phyloP scores from a whole-genome alignment of 2,888 invertebrate genomes.

The Nephrotoma appendiculata region DNA sequence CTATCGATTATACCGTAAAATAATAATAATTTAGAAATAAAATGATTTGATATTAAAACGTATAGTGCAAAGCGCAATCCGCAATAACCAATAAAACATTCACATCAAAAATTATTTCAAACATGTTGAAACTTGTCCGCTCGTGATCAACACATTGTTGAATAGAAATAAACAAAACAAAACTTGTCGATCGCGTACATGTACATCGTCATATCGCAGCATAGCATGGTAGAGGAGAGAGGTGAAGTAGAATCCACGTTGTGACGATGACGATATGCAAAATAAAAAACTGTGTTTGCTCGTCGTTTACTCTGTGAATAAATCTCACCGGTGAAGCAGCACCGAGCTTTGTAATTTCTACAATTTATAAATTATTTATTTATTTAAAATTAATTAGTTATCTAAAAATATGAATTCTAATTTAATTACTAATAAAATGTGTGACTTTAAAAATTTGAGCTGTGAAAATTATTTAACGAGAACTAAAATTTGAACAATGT shows the following conservation, averaged over 20 bases:
- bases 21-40: no score
- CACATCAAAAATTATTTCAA: not conserved
- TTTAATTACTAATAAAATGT: not conserved
- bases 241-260: not conserved
- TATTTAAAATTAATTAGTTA: not conserved
- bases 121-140: not conserved
- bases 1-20: no score
- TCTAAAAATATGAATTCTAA: not conserved
- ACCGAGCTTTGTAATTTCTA: not conserved
- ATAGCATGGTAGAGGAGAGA: no score
- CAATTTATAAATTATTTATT: not conserved
- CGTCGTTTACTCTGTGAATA: not conserved
- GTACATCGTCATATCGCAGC: no score
- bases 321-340: not conserved
- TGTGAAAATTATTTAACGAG: not conserved
- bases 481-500: not conserved
- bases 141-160: not conserved
- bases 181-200: not conserved
- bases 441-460: not conserved
- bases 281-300: not conserved
- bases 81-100: not conserved
- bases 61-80: not conserved
- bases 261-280: not conserved
- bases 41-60: no score
- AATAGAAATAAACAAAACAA: no score